phyloP scores from a whole-genome alignment of 2,113 vertebrate genomes.

The Limanda limanda region DNA sequence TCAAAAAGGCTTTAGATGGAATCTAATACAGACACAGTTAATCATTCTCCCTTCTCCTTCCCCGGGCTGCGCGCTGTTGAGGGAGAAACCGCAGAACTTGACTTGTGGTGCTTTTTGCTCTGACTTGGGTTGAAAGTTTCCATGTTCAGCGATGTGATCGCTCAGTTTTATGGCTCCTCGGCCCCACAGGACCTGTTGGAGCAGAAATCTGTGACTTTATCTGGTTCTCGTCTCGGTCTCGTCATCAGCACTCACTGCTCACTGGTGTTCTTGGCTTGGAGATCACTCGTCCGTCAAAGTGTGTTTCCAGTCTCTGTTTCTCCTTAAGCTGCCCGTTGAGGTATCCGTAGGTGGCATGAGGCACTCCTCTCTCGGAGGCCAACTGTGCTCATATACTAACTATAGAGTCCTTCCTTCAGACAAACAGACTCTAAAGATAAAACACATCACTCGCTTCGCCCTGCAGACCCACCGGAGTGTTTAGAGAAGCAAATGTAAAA shows the following conservation, averaged over 20 bases:
- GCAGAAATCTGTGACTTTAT: conserved; percentile 55
- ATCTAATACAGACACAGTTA: conserved; percentile 56
- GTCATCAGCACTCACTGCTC: conserved; percentile 37
- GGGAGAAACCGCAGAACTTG: conserved; percentile 61
- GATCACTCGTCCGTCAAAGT: conserved; percentile 36
- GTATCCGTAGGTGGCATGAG: conserved; percentile 36
- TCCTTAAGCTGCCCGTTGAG: background rate
- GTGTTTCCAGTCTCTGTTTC: conserved; percentile 14
- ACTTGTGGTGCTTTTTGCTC: conserved; percentile 56
- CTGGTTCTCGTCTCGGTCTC: conserved; percentile 64
- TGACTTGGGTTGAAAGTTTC: conserved; percentile 60
- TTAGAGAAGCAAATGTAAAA: conserved; percentile 30
- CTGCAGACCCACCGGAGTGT: conserved; percentile 22
- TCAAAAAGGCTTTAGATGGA: conserved; percentile 43
- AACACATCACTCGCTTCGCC: conserved; percentile 31
- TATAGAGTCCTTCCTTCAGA: conserved; percentile 12
- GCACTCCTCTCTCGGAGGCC: conserved; percentile 3
- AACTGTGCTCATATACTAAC: conserved; percentile 4
- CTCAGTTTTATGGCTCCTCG: conserved; percentile 56
- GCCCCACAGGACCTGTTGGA: conserved; percentile 52
- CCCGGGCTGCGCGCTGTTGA: conserved; percentile 23
- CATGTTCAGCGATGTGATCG: conserved; percentile 64
- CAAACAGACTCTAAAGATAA: conserved; percentile 47
- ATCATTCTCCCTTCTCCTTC: conserved; percentile 62
- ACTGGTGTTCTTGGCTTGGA: conserved; percentile 30